Conservation (phyloP, 35 echinoderm and acorn worm genomes). For the Heliocidaris tuberculata region DNA sequence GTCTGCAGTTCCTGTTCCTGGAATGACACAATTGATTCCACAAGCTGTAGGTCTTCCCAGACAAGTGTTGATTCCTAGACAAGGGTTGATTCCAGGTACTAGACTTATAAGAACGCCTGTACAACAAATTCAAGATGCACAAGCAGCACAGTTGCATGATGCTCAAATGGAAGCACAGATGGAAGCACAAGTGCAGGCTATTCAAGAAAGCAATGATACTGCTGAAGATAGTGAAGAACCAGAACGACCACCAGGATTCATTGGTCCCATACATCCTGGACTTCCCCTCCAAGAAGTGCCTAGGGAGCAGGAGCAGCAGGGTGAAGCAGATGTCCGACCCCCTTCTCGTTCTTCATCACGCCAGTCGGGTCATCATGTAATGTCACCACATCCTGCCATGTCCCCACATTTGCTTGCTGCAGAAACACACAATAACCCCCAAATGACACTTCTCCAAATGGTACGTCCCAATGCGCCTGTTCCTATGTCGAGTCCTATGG, state of each 20-base stretch:
- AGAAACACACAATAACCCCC: background rate
- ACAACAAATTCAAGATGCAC: background rate
- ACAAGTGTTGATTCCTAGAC: slow-evolving; percentile 10
- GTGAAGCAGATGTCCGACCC: slow-evolving; percentile 2
- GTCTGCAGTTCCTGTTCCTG: background rate
- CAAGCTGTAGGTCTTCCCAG: slow-evolving; percentile 38
- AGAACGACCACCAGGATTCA: slow-evolving; percentile 42
- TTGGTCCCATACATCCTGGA: slow-evolving; percentile 45
- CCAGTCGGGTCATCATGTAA: background rate
- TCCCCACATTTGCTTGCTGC: background rate
- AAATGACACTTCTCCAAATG: slow-evolving; percentile 25
- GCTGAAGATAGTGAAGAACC: slow-evolving; percentile 5
- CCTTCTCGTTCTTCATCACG: slow-evolving; percentile 24
- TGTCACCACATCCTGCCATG: background rate
- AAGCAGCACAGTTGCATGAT: background rate
- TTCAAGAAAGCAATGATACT: background rate
- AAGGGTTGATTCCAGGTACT: slow-evolving; percentile 26
- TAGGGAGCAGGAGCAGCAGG: slow-evolving; percentile 34
- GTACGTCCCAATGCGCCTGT: slow-evolving; percentile 39
- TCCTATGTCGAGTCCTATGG: slow-evolving; percentile 29
- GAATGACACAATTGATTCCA: background rate
- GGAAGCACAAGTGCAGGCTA: background rate
- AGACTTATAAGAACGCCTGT: background rate
- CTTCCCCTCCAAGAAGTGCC: slow-evolving; percentile 16
- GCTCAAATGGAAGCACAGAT: background rate